Evolutionary conservation across 2,888 invertebrate genomes (phyloP).

Genomic region (Camptogramma bilineatum): DNA sequence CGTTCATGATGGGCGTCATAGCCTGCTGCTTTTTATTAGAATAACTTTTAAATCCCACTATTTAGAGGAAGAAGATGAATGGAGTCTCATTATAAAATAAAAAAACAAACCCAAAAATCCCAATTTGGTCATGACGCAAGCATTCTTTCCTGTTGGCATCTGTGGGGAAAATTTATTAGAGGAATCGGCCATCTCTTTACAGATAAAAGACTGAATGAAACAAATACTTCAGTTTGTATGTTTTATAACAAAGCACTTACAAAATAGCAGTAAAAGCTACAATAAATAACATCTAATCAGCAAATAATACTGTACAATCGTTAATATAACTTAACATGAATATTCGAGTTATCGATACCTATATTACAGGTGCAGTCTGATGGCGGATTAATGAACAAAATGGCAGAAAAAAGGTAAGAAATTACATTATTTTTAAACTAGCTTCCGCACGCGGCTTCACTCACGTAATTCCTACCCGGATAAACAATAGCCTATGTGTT

Average conservation of each 20-base stretch:
- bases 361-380: constrained; percentile 10
- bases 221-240: constrained; percentile 51
- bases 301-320: constrained; percentile 85
- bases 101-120: too few species aligned
- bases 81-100: too few species aligned
- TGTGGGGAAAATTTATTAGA: too few species aligned
- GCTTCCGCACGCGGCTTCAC: too few species aligned
- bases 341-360: constrained; percentile 19
- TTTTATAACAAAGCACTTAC: constrained; percentile 82
- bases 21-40: too few species aligned
- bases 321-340: constrained; percentile 77
- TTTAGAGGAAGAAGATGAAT: too few species aligned
- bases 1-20: too few species aligned
- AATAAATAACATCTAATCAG: constrained; percentile 83
- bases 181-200: neutral
- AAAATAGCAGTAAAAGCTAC: constrained; percentile 70
- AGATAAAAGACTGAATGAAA: neutral
- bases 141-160: too few species aligned
- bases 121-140: too few species aligned
- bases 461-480: too few species aligned
- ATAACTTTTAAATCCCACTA: too few species aligned
- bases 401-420: neutral
- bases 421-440: neutral
- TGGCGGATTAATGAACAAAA: neutral
- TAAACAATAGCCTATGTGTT: too few species aligned